phyloP scores from a whole-genome alignment of 2,797 vertebrate genomes.

The Sparus aurata region DNA sequence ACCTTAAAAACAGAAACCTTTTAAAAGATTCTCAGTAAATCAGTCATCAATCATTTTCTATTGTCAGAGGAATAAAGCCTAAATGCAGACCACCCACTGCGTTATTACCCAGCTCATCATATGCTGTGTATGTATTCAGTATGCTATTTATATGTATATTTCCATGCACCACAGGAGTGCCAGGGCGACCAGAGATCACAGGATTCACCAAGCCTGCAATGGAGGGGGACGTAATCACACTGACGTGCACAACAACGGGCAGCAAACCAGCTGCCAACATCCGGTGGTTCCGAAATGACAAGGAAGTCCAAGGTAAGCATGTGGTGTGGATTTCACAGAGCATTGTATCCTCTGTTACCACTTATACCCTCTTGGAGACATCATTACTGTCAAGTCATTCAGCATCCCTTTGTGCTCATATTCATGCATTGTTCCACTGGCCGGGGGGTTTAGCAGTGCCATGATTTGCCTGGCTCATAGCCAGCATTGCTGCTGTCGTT shows the following conservation, averaged over 20 bases:
- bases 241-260: slow-evolving; percentile 94
- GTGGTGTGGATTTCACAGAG: slow-evolving; percentile 45
- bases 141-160: slow-evolving; percentile 19
- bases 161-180: slow-evolving; percentile 88
- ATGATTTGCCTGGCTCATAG: slow-evolving; percentile 43
- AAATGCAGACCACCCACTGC: background rate
- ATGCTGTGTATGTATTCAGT: background rate
- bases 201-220: slow-evolving; percentile 95
- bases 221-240: slow-evolving; percentile 94
- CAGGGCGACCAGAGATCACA: slow-evolving; percentile 94
- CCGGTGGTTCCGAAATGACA: slow-evolving; percentile 97
- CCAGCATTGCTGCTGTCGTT: slow-evolving; percentile 58
- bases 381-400: slow-evolving; percentile 58
- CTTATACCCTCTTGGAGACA: slow-evolving; percentile 41
- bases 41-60: background rate
- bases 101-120: background rate
- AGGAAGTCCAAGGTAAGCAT: slow-evolving; percentile 95
- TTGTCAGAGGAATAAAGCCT: background rate
- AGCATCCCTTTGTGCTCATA: slow-evolving; percentile 52
- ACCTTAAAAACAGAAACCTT: background rate
- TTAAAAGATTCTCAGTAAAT: background rate
- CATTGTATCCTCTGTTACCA: slow-evolving; percentile 38
- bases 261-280: slow-evolving; percentile 97
- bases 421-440: slow-evolving; percentile 52
- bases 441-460: slow-evolving; percentile 24